Evolutionary conservation across 2,888 invertebrate genomes (phyloP), one percentile per base, ranked within the genome.

Genomic region (Chironomus riparius): DNA sequence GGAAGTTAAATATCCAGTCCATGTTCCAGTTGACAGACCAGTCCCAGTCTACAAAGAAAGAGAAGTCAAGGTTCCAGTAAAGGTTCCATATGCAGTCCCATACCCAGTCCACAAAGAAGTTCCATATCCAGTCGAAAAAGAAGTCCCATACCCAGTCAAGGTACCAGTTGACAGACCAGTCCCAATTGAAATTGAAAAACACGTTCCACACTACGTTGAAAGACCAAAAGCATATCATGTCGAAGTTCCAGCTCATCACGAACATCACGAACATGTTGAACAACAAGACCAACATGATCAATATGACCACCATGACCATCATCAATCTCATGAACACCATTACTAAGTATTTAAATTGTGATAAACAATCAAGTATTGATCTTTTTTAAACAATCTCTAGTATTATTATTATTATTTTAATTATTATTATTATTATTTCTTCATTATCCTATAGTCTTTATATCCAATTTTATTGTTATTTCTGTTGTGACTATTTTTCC

Each of bases 221-320:
- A 92, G 92, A 81, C 90, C 88, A 74, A 89, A 92, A 71, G 92
- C 92, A 2, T 91, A 91, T 83, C 89, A 90, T 74, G 89, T 92
- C 18, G 90, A 91, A 82, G 88, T 91, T 7, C 90, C 86, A 70
- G 10, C 50, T 7, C 71, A 71, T 75, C 84, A 86, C 48, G 83
- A 86, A 56, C 84, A 84, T 71, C 81, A 83, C 21, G 65, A 24
- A 7, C 56, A 38, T 10, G 10, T 1, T 48, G 83, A 86, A 50
- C 84, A 84, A 70, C 81, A 83, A 18, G 80, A 80, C 21, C 78
- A 70, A 3, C 68, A 70, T 70, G 47, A 48, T 50, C 48, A 48
- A 6, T 21, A 71, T 71, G 71, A 50, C 15, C 24, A 71, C 7
- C 71, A 70, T 48, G 22, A 70, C 22, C 10, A 7, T 38, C 10